Evolutionary conservation across 2,113 vertebrate species (phyloP).

Genomic region (Malaclemys terrapin): DNA sequence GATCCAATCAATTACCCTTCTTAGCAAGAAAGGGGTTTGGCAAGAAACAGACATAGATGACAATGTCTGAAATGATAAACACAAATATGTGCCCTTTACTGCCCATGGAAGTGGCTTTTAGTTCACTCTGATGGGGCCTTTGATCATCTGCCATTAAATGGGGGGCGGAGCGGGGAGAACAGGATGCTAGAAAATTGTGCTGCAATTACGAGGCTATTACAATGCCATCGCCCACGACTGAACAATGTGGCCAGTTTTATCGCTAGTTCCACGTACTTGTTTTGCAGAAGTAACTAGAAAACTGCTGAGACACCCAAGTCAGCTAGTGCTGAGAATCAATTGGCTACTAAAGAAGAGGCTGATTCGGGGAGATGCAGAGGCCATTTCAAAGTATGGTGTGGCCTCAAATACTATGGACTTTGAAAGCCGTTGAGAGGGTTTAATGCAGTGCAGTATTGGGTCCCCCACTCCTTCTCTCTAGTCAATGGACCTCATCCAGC

Average conservation of each 20-base stretch:
- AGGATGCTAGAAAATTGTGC: neutral
- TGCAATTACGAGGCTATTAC: neutral
- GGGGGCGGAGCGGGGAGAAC: neutral
- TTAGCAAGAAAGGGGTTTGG: conserved; percentile 10
- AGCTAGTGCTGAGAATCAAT: neutral
- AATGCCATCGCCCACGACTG: neutral
- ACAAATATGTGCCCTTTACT: conserved; percentile 32
- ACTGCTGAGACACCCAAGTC: neutral
- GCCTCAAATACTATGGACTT: neutral
- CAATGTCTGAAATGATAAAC: neutral
- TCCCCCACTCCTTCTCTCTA: neutral
- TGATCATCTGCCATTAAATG: neutral
- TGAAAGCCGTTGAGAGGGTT: neutral
- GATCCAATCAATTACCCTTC: conserved; percentile 14
- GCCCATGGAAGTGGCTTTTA: neutral
- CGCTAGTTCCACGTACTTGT: neutral
- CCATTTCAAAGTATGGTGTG: neutral
- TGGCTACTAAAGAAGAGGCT: neutral
- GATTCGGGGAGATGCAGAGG: neutral
- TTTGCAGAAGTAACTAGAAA: neutral
- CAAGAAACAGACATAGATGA: neutral
- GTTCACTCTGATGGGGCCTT: conserved; percentile 29
- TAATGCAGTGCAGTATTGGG: neutral
- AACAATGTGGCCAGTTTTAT: accelerated
- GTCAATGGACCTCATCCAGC: neutral